Conservation (phyloP, 2,888 invertebrate species). For the Tenthredo notha region DNA sequence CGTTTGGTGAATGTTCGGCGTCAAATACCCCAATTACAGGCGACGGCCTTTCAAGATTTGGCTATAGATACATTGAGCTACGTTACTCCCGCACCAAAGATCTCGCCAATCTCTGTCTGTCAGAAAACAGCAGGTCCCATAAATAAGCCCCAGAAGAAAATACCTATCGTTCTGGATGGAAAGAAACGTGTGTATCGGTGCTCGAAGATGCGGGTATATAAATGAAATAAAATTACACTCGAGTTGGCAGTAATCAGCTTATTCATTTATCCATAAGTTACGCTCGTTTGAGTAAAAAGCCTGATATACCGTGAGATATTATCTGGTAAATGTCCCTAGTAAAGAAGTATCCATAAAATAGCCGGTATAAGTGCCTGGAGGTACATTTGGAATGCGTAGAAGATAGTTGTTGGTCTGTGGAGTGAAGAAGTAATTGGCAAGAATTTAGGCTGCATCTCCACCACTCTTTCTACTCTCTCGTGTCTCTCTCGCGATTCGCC, state of each 20-base stretch:
- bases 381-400: slow-evolving; percentile 44
- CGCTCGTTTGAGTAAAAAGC: slow-evolving; percentile 43
- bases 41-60: slow-evolving; percentile 37
- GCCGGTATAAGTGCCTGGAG: slow-evolving; percentile 38
- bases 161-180: slow-evolving; percentile 35
- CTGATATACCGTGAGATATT: slow-evolving; percentile 53
- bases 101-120: slow-evolving; percentile 37
- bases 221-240: slow-evolving; percentile 38
- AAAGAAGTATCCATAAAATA: slow-evolving; percentile 45
- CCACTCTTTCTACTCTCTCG: slow-evolving; percentile 25
- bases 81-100: slow-evolving; percentile 14
- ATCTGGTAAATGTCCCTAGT: slow-evolving; percentile 51
- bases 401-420: slow-evolving; percentile 33
- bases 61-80: slow-evolving; percentile 14
- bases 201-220: background rate
- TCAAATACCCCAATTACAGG: slow-evolving; percentile 44
- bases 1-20: slow-evolving; percentile 26
- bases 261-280: slow-evolving; percentile 54
- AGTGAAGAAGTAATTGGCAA: slow-evolving; percentile 55
- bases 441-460: slow-evolving; percentile 51
- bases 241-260: slow-evolving; percentile 44
- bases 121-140: slow-evolving; percentile 24
- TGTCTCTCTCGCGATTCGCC: slow-evolving; percentile 34
- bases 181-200: slow-evolving; percentile 2
- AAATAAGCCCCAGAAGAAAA: slow-evolving; percentile 25